Percentiles rank a stretch among this genome's conserved stretches.
These are phyloP conservation scores for Kryptopterus vitreolus DNA, from an alignment of 2,797 vertebrate species.

Conservation along the genomic window DNA sequence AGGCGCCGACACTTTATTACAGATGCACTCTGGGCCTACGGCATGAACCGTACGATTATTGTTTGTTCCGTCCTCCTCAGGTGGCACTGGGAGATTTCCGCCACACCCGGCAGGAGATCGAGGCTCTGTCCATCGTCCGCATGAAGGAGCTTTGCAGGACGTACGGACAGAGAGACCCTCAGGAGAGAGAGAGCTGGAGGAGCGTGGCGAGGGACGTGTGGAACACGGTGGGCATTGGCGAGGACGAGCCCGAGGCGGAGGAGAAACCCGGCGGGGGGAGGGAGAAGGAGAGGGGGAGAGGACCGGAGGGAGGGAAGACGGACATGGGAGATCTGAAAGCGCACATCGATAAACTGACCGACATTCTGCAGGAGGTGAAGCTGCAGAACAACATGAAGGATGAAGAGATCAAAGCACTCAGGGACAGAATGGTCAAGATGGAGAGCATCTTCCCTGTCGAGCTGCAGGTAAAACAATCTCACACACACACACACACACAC, in stretches of 20 bases:
- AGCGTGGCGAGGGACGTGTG: slow-evolving; percentile 84
- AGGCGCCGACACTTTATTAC: neutral
- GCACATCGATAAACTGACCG: slow-evolving; percentile 83
- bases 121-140: slow-evolving; percentile 84
- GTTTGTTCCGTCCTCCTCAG: slow-evolving; percentile 23
- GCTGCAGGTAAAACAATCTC: slow-evolving; percentile 59
- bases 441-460: slow-evolving; percentile 82
- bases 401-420: slow-evolving; percentile 80
- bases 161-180: slow-evolving; percentile 84
- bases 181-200: slow-evolving; percentile 81
- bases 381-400: slow-evolving; percentile 87
- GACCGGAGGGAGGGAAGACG: slow-evolving; percentile 13
- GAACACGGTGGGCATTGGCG: slow-evolving; percentile 82
- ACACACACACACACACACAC: neutral
- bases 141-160: slow-evolving; percentile 85
- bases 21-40: too few relatives aligned
- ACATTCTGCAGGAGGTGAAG: slow-evolving; percentile 84
- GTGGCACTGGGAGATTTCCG: slow-evolving; percentile 80
- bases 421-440: slow-evolving; percentile 87
- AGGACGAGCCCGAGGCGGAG: slow-evolving; percentile 66
- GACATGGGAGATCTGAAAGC: slow-evolving; percentile 60
- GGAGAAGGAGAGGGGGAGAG: slow-evolving; percentile 32
- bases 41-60: too few relatives aligned
- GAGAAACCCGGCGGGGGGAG: slow-evolving; percentile 10
- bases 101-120: slow-evolving; percentile 84